Base-by-base conservation (phyloP, 2,888 invertebrate species). In the Esperia sulphurella region DNA sequence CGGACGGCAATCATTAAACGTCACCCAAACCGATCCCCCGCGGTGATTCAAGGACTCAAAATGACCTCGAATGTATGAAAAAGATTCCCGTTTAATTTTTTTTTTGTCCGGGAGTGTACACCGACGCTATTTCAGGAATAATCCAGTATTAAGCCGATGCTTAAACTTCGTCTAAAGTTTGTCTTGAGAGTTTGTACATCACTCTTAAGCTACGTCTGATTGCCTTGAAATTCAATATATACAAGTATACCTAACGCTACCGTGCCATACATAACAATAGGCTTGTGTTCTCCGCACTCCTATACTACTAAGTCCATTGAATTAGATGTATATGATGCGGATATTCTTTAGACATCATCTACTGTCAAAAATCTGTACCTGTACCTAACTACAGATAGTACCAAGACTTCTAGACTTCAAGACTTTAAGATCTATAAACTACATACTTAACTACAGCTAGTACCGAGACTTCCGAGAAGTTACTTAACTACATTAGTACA, bases 61-160 rank as follows among this genome's bases (percentile, higher is more conserved):
- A n/a, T n/a, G n/a, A n/a, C n/a, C n/a, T n/a, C n/a, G n/a, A n/a
- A n/a, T n/a, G n/a, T n/a, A n/a, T n/a, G n/a, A n/a, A n/a, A n/a
- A n/a, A n/a, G n/a, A n/a, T n/a, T n/a, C n/a, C n/a, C n/a, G n/a
- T n/a, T n/a, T n/a, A n/a, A n/a, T n/a, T n/a, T n/a, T n/a, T n/a
- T n/a, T n/a, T n/a, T n/a, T n/a, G n/a, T 33, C 33, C 33, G 8
- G 3, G 10, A 41, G n/a, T 8, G 12, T 10, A 41, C 41, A 3
- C 5, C 29, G 12, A 30, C 30, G 30, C 12, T 41, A 14, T 40
- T 40, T 40, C 40, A 21, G 14, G 21, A 40, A 41, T 41, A 41
- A 41, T 41, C 41, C 41, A 12, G 41, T 13, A 14, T 41, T 30
- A 41, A 41, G n/a, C 30, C 41, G 29, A 29, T 30, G 41, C 41